Percentiles rank a stretch among this genome's conserved stretches.
phyloP scores from a whole-genome alignment of 2,797 vertebrate species.

The Lutjanus argentimaculatus region DNA sequence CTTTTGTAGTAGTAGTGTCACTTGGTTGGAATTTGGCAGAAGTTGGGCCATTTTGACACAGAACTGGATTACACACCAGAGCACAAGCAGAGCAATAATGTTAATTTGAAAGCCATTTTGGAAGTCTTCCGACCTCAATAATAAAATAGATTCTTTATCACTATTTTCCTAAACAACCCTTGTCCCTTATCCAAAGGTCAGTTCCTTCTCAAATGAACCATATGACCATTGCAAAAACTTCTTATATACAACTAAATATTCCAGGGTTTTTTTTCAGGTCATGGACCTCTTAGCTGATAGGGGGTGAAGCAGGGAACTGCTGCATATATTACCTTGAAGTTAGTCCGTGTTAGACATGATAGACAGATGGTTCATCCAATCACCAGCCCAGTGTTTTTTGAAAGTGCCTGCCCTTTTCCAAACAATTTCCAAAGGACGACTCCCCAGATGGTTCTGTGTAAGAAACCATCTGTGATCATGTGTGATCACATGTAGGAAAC shows the following conservation, averaged over 20 bases:
- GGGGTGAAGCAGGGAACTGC: too few relatives aligned
- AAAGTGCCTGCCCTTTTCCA: too few relatives aligned
- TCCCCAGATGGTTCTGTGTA: too few relatives aligned
- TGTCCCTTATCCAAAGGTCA: not conserved
- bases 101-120: not conserved
- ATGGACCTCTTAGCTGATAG: too few relatives aligned
- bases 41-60: not conserved
- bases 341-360: too few relatives aligned
- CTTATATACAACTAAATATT: not conserved
- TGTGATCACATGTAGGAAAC: too few relatives aligned
- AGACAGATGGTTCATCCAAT: too few relatives aligned
- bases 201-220: not conserved
- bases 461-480: too few relatives aligned
- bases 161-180: not conserved
- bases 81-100: not conserved
- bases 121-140: not conserved
- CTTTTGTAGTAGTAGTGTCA: constrained; percentile 23
- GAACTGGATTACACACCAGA: constrained; percentile 19
- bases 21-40: constrained; percentile 25
- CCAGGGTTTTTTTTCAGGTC: too few relatives aligned
- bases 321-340: too few relatives aligned
- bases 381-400: too few relatives aligned
- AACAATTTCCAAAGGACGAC: too few relatives aligned
- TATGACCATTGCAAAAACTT: not conserved
- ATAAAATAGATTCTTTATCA: not conserved